Evolutionary conservation across 2,888 invertebrate species (phyloP).

Genomic region (Tolmerus cingulatus): DNA sequence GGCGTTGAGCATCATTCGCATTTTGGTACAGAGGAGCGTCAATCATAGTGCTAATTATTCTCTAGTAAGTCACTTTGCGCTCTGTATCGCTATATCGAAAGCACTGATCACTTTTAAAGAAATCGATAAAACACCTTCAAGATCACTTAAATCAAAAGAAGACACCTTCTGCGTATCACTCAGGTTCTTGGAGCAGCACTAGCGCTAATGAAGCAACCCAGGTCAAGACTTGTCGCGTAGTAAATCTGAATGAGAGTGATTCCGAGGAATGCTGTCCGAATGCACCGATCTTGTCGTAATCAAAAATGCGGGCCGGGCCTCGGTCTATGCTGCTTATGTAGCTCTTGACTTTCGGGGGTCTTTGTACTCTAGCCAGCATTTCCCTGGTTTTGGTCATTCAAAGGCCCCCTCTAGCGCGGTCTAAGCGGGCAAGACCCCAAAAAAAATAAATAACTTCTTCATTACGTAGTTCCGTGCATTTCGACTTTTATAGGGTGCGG

Average conservation of each 20-base stretch:
- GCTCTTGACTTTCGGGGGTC: background rate
- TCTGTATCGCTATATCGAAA: background rate
- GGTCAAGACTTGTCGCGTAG: background rate
- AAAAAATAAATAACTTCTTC: background rate
- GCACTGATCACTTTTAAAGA: background rate
- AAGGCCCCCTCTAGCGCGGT: background rate
- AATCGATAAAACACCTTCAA: background rate
- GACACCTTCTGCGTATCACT: background rate
- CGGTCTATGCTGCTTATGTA: background rate
- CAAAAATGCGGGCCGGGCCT: background rate
- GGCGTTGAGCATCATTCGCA: constrained; percentile 73
- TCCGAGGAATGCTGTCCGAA: background rate
- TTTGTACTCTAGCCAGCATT: background rate
- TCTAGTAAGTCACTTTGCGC: background rate
- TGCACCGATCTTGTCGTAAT: background rate
- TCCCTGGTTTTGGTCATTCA: background rate
- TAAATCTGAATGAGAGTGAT: background rate
- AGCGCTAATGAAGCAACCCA: background rate
- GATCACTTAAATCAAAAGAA: constrained; percentile 48
- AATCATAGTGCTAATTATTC: constrained; percentile 63
- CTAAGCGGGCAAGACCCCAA: background rate
- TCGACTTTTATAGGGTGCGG: background rate
- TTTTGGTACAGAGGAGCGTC: constrained; percentile 74
- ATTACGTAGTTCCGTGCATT: background rate
- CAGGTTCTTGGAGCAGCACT: background rate